phyloP scores from a whole-genome alignment of 2,888 invertebrate species.

The Drosophila neonasuta region DNA sequence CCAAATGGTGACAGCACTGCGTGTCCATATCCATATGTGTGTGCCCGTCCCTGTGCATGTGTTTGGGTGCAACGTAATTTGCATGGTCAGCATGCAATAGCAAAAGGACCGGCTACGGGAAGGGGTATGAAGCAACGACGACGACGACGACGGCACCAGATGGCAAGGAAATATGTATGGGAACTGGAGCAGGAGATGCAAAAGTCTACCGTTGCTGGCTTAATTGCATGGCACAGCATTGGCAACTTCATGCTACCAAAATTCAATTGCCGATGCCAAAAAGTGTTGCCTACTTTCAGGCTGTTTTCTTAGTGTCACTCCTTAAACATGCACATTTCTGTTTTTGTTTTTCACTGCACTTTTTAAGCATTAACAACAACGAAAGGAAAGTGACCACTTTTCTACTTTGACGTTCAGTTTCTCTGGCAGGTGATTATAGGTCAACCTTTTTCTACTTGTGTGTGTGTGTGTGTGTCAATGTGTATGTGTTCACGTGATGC shows the following conservation, averaged over 20 bases:
- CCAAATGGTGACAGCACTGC: constrained; percentile 71
- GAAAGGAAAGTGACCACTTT: constrained; percentile 16
- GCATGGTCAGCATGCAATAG: constrained; percentile 73
- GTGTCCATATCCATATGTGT: constrained; percentile 47
- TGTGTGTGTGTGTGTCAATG: constrained; percentile 1
- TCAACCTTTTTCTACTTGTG: constrained; percentile 1
- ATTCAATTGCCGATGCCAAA: constrained; percentile 64
- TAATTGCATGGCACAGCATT: constrained; percentile 70
- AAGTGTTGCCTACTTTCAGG: constrained; percentile 31
- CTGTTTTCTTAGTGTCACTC: constrained; percentile 52
- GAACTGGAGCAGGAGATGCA: constrained; percentile 12
- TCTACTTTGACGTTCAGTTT: constrained; percentile 27
- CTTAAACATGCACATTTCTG: constrained; percentile 52
- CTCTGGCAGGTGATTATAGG: constrained; percentile 50
- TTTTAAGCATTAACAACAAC: constrained; percentile 52
- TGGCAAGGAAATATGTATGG: constrained; percentile 29
- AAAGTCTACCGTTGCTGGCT: constrained; percentile 45
- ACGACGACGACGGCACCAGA: constrained; percentile 31
- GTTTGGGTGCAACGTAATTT: constrained; percentile 66
- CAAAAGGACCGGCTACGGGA: background rate
- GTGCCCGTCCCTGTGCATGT: background rate
- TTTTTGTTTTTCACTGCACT: constrained; percentile 15
- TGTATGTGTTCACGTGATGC: constrained; percentile 32
- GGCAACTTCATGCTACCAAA: constrained; percentile 64
- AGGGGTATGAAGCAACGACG: background rate